Base-by-base conservation (phyloP, 2,888 invertebrate genomes). In the Lithophane leautieri region DNA sequence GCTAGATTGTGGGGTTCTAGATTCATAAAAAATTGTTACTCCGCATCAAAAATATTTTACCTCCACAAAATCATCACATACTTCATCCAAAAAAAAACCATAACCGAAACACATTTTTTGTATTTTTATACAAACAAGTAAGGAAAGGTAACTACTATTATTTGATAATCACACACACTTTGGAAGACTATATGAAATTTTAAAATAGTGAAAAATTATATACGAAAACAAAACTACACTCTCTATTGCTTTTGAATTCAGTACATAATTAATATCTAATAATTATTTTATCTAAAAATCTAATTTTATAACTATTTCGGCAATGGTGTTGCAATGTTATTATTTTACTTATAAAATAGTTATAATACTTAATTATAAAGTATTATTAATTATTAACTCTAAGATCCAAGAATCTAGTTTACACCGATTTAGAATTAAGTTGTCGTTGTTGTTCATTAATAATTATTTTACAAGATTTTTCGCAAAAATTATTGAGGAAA, bases 391-490 rank as follows among this genome's bases (percentile, higher is more conserved):
- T 70, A 78, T 68, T 74, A 76, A 82, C 52, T 78, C 86, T 88
- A 88, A 83, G 72, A 87, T 88, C 58, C 88, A 89, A 89, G 82
- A 92, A 88, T 92, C 93, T 94, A 95, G 87, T 84, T 91, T 93
- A 95, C 93, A 95, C 86, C 92, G 88, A 96, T 96, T 96, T 96
- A 96, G 96, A 96, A 96, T 96, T 95, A 96, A 93, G 91, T 95
- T 94, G 93, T 96, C 96, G 96, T 96, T 95, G 96, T 96, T 93
- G 91, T 93, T 93, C 91, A 92, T 91, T 92, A 89, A 91, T 90
- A 77, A 91, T 78, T 85, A 90, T 88, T 87, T 83, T 88, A 88
- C 85, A 87, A 85, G 85, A 85, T 66, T 81, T 77, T 86, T 87
- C 79, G 54, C 70, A 87, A 84, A 87, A 85, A 81, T 87, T 88